Evolutionary conservation across 1,140 invertebrate species (phyloP), one percentile per base, ranked within the genome.

Genomic region (Drosophila lacteicornis): DNA sequence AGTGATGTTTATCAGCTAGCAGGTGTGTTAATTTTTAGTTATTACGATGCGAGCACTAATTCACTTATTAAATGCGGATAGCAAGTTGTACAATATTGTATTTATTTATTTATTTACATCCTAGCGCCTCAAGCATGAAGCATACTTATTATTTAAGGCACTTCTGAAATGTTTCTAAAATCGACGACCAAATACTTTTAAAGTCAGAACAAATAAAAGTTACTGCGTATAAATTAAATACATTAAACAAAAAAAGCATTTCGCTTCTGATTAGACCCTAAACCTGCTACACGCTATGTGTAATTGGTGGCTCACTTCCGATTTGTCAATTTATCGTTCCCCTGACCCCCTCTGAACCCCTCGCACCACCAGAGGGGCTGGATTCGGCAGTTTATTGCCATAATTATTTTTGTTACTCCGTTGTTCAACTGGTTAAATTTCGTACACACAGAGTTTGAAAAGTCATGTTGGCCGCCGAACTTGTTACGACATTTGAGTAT

Each of bases 261-360:
- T 19, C 8, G 12, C 30, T 19, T 27, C n/a, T 33, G 50, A 27
- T 30, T 40, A 51, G 30, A 66, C 47, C 27, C 2, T 13, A 59
- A 69, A 51, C 51, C 66, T 55, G 70, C 67, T 65, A 68, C n/a
- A 15, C 8, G 56, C 43, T 69, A 58, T 53, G 17, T 38, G 50
- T 76, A 79, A 82, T 79, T 82, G 51, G 19, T 45, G 42, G 56
- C 70, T 90, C 73, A 83, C 79, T 88, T 90, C 85, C 78, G 71
- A 87, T 90, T 90, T 56, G 63, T 49, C 66, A 80, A 85, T 73
- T 27, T 17, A 62, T 61, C 30, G 42, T 15, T 19, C 53, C 30
- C 36, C 19, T 46, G 19, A 40, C 55, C 30, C 19, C 5, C 56
- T 59, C 12, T 12, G 17, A 19, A 11, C 46, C 45, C 53, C 50